Evolutionary conservation across 2,797 vertebrate species (phyloP).

Genomic region (Chelidonichthys spinosus): DNA sequence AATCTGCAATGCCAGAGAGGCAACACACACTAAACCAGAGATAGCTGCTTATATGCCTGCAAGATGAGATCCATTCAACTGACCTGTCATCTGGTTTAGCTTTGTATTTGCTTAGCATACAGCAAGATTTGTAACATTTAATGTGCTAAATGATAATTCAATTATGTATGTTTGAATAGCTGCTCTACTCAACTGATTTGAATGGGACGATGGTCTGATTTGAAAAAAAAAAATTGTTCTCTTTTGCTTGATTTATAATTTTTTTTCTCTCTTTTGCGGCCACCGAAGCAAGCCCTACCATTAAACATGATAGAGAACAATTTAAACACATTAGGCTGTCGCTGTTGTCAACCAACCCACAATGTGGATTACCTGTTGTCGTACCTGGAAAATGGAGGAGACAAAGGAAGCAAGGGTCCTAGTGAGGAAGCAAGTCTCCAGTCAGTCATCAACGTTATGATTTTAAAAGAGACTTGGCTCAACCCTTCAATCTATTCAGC

Average conservation of each 20-base stretch:
- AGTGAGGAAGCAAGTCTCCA: not conserved
- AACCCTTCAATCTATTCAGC: too few species aligned
- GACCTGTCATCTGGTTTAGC: not conserved
- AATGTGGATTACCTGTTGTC: not conserved
- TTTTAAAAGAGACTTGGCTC: too few species aligned
- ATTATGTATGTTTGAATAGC: not conserved
- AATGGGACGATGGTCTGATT: not conserved
- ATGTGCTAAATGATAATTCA: not conserved
- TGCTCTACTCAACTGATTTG: not conserved
- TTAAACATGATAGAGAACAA: not conserved
- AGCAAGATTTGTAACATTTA: not conserved
- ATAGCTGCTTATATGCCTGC: not conserved
- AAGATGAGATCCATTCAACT: not conserved
- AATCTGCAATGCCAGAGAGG: slow-evolving; percentile 26
- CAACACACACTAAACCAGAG: slow-evolving; percentile 7
- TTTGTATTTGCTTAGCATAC: not conserved
- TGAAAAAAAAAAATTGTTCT: not conserved
- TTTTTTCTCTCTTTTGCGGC: not conserved
- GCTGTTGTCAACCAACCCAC: not conserved
- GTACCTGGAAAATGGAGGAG: not conserved
- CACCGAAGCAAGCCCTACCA: not conserved
- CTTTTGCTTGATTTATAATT: not conserved
- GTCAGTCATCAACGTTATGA: not conserved
- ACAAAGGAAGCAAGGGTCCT: not conserved
- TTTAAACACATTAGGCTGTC: not conserved